A percentile compares a stretch with the other conserved stretches of the same genome.
These are phyloP conservation scores for Aphrophora alni DNA, from an alignment of 2,888 invertebrate species.

Conservation along the genomic window DNA sequence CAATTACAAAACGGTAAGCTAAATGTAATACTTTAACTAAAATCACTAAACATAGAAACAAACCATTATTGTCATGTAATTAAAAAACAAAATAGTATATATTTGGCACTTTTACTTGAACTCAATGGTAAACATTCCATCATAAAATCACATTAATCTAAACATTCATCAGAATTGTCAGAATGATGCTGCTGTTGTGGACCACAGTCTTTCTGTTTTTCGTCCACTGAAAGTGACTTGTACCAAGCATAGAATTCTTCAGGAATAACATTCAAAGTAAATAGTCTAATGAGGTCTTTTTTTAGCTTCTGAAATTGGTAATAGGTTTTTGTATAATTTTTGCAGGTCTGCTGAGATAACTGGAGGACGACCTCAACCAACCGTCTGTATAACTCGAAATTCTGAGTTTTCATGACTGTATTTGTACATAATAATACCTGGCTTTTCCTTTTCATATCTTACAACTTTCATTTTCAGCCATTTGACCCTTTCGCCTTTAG, in stretches of 20 bases:
- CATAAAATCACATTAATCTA: too few relatives aligned
- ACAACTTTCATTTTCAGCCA: conserved; percentile 17
- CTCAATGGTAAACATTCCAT: too few relatives aligned
- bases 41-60: too few relatives aligned
- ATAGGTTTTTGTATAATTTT: not conserved
- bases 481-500: conserved; percentile 3
- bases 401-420: not conserved
- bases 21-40: too few relatives aligned
- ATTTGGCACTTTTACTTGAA: too few relatives aligned
- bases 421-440: conserved; percentile 9
- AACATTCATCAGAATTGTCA: too few relatives aligned
- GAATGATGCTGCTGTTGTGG: too few relatives aligned
- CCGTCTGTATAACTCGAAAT: not conserved
- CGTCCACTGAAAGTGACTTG: too few relatives aligned
- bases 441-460: conserved; percentile 23
- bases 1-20: too few relatives aligned
- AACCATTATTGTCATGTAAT: too few relatives aligned
- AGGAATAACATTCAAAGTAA: not conserved
- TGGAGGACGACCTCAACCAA: conserved; percentile 2
- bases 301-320: conserved; percentile 9
- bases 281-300: conserved; percentile 16
- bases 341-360: not conserved
- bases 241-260: not conserved
- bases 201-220: too few relatives aligned
- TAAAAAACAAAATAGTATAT: too few relatives aligned